Evolutionary conservation across 2,797 vertebrate species (phyloP), one percentile per base, ranked within the genome.

Genomic region (Crenuchus spilurus): DNA sequence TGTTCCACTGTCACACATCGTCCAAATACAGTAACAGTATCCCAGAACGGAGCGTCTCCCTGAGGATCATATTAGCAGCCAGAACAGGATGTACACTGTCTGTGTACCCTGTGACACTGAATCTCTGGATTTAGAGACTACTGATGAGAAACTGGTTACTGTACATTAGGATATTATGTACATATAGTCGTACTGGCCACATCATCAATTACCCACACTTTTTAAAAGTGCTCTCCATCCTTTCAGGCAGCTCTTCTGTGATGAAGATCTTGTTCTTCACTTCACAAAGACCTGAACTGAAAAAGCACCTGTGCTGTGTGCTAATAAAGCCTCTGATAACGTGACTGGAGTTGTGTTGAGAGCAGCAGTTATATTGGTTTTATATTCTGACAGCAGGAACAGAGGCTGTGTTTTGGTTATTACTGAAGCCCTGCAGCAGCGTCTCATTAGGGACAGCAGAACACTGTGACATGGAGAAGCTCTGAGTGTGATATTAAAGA

Each of bases 341-440:
- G n/a, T n/a, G n/a, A n/a, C n/a, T n/a, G n/a, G n/a, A n/a, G n/a
- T n/a, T n/a, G n/a, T n/a, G n/a, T n/a, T n/a, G 24, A 54, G 33
- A 41, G n/a, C n/a, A 41, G 33, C 4, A 16, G 58, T 30, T 49
- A 37, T 5, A 72, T 31, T 20, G 6, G 58, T 14, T 72, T 63
- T 20, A 42, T 72, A 52, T 72, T 52, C 16, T 63, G 22, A 63
- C 14, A 31, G 31, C n/a, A 30, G 33, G 30, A 71, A 71, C 20
- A 62, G 16, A 22, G 26, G 16, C 39, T 16, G 28, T 4, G 13
- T 62, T 61, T 63, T 44, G 24, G 39, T 16, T 24, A 44, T 44
- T n/a, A 37, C 55, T 37, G 31, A 37, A 60, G 31, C n/a, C n/a
- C 39, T 2, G 2, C 22, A 44, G 35, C 11, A 62, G 26, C 22